A percentile compares a stretch with the other conserved stretches of the same genome.
Evolutionary conservation across 2,888 invertebrate species (phyloP).

Genomic region (Adelphocoris suturalis): DNA sequence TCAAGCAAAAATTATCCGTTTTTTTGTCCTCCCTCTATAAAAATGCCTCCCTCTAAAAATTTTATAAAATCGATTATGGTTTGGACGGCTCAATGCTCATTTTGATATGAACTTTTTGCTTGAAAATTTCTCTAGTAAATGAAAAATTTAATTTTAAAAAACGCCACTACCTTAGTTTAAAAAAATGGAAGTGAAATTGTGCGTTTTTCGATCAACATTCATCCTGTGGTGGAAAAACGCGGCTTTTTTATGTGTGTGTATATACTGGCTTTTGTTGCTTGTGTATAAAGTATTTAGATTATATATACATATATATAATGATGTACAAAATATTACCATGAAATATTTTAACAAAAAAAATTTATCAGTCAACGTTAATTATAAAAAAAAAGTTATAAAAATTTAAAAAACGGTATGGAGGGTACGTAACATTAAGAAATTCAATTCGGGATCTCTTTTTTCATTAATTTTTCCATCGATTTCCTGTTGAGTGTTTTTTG

Average conservation of each 20-base stretch:
- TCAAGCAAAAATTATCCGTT: too few species aligned
- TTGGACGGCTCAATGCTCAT: too few species aligned
- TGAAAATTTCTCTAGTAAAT: too few species aligned
- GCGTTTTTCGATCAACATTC: too few species aligned
- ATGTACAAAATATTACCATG: slow-evolving; percentile 46
- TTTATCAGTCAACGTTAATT: slow-evolving; percentile 27
- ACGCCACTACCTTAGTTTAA: too few species aligned
- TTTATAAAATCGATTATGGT: too few species aligned
- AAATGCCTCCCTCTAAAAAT: too few species aligned
- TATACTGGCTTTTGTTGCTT: slow-evolving; percentile 37
- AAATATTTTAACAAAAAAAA: slow-evolving; percentile 43
- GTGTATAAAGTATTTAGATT: slow-evolving; percentile 45
- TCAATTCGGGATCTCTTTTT: background rate
- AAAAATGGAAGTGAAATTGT: background rate
- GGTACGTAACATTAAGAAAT: slow-evolving; percentile 17
- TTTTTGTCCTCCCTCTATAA: too few species aligned
- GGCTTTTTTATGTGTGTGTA: slow-evolving; percentile 6
- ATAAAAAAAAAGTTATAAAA: background rate
- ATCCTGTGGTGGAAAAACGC: background rate
- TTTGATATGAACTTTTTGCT: too few species aligned
- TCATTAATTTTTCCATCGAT: background rate
- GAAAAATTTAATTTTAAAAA: too few species aligned
- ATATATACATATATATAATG: background rate
- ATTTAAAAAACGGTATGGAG: slow-evolving; percentile 38
- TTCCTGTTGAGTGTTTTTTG: too few species aligned